Conservation (phyloP, 2,888 invertebrate genomes). For the Parnassius orleans region DNA sequence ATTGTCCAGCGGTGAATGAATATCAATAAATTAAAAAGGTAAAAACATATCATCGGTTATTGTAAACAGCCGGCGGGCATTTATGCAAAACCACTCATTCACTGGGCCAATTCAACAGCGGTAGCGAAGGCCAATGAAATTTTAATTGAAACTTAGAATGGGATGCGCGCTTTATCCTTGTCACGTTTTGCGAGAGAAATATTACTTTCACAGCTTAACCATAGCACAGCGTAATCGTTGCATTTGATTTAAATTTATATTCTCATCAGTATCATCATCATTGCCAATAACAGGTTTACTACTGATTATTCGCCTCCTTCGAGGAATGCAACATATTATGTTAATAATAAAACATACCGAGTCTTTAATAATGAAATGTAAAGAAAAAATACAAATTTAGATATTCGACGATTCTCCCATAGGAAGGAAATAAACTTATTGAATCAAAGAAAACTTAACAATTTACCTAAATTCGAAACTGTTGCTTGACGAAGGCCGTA, state of each 20-base stretch:
- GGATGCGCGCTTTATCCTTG: conserved; percentile 14
- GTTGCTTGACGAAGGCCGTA: conserved; percentile 62
- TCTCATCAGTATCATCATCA: too few species aligned
- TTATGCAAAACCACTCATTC: conserved; percentile 72
- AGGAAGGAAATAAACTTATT: neutral
- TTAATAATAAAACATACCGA: too few species aligned
- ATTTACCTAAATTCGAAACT: conserved; percentile 63
- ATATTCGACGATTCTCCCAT: too few species aligned
- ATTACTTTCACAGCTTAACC: conserved; percentile 14
- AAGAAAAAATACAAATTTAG: too few species aligned
- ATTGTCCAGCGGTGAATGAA: conserved; percentile 70
- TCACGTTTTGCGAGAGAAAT: conserved; percentile 19
- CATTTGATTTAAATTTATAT: too few species aligned
- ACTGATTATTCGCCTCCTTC: too few species aligned
- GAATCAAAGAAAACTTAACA: conserved; percentile 47
- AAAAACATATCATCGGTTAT: conserved; percentile 79
- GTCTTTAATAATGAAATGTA: too few species aligned
- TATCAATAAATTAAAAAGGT: conserved; percentile 77
- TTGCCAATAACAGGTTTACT: too few species aligned
- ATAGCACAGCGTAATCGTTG: neutral
- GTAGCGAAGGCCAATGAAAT: conserved; percentile 58
- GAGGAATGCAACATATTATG: too few species aligned
- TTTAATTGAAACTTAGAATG: conserved; percentile 54
- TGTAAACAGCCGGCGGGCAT: conserved; percentile 79
- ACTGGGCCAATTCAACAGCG: conserved; percentile 69